phyloP scores from a whole-genome alignment of 2,888 invertebrate genomes.

The Stenchaetothrips biformis region DNA sequence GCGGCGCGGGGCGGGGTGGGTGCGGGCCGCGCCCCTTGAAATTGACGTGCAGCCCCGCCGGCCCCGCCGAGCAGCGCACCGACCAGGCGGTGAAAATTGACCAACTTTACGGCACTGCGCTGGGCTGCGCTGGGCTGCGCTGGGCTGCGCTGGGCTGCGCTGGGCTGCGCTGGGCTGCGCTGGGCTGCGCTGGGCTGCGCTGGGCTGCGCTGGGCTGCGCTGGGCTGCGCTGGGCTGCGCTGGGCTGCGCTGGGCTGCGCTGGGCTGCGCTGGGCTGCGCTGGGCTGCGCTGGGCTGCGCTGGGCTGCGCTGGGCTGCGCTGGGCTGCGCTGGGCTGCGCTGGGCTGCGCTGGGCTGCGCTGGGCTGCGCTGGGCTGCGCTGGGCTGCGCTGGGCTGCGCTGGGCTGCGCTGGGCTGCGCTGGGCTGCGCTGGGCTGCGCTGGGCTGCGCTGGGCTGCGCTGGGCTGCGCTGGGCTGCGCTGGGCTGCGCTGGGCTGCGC shows the following conservation, averaged over 20 bases:
- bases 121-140: too few relatives aligned
- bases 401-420: background rate
- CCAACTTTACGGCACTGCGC: background rate
- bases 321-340: background rate
- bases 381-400: background rate
- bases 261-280: background rate
- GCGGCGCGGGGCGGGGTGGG: background rate
- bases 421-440: background rate
- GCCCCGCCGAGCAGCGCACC: background rate
- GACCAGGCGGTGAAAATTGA: background rate
- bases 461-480: background rate
- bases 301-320: background rate
- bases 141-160: background rate
- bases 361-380: background rate
- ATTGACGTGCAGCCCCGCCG: background rate
- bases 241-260: background rate
- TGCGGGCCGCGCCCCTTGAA: background rate
- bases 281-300: background rate
- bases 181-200: background rate
- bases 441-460: background rate
- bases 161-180: background rate
- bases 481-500: background rate
- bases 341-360: background rate
- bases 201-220: background rate
- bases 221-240: background rate